phyloP scores from a whole-genome alignment of 2,888 invertebrate species.

The Cheilosia grossa region DNA sequence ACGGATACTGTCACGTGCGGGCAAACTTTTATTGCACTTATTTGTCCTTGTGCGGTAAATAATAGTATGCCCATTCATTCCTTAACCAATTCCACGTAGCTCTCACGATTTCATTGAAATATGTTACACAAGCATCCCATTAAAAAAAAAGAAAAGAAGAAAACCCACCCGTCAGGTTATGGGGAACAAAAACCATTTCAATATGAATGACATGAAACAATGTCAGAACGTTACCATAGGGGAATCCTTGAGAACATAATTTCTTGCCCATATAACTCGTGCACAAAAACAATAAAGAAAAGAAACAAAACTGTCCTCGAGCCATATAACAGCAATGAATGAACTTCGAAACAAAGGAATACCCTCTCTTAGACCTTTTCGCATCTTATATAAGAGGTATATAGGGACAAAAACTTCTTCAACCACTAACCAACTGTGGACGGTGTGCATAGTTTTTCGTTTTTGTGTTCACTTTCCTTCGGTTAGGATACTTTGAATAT shows the following conservation, averaged over 20 bases:
- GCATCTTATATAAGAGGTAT: neutral
- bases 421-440: constrained; percentile 8
- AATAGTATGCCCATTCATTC: too few species aligned
- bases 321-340: constrained; percentile 21
- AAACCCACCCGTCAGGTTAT: constrained; percentile 18
- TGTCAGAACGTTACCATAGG: constrained; percentile 28
- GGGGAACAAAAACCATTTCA: constrained; percentile 30
- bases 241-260: constrained; percentile 40
- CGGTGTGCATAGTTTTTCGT: neutral
- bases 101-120: constrained; percentile 12
- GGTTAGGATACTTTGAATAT: constrained; percentile 17
- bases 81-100: neutral
- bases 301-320: constrained; percentile 12
- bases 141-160: neutral
- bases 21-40: neutral
- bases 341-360: constrained; percentile 40
- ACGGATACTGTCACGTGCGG: too few species aligned
- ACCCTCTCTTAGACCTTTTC: constrained; percentile 25
- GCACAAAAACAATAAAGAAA: neutral
- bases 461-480: constrained; percentile 17
- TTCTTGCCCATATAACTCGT: constrained; percentile 8
- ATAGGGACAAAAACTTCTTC: neutral
- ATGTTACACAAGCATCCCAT: constrained; percentile 14
- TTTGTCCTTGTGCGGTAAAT: neutral
- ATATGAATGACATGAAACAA: constrained; percentile 40